These are phyloP conservation scores for Aplocera efformata DNA, from an alignment of 2,888 invertebrate genomes.

Conservation along the genomic window DNA sequence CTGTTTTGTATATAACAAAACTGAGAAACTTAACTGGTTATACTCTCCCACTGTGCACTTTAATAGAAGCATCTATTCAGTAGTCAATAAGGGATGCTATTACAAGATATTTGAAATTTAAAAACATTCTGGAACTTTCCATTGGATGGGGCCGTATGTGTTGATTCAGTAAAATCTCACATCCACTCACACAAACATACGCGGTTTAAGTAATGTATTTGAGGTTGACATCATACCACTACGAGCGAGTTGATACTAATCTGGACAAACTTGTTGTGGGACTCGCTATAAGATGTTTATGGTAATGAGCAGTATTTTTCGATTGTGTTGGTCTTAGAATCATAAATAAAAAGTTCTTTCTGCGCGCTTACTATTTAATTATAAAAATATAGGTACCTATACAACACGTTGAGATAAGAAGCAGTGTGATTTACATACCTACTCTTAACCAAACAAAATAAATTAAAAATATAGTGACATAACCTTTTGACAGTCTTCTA, in stretches of 20 bases:
- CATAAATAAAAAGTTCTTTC: too few relatives aligned
- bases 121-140: constrained; percentile 52
- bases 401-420: too few relatives aligned
- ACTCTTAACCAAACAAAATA: too few relatives aligned
- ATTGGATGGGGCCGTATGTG: constrained; percentile 25
- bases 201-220: constrained; percentile 29
- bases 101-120: constrained; percentile 50
- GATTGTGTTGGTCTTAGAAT: constrained; percentile 1
- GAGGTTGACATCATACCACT: constrained; percentile 49
- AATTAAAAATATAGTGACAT: too few relatives aligned
- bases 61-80: too few relatives aligned
- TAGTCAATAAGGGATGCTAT: too few relatives aligned
- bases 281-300: constrained; percentile 28
- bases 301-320: constrained; percentile 18
- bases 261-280: constrained; percentile 52
- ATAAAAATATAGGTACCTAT: too few relatives aligned
- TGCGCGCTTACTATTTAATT: too few relatives aligned
- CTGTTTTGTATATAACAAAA: constrained; percentile 21
- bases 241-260: constrained; percentile 26
- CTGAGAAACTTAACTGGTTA: not conserved
- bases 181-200: constrained; percentile 30
- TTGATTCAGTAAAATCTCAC: constrained; percentile 34
- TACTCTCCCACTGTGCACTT: too few relatives aligned
- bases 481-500: too few relatives aligned
- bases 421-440: too few relatives aligned